Base-by-base conservation (phyloP, 1,140 invertebrate genomes). In the Cydia amplana region DNA sequence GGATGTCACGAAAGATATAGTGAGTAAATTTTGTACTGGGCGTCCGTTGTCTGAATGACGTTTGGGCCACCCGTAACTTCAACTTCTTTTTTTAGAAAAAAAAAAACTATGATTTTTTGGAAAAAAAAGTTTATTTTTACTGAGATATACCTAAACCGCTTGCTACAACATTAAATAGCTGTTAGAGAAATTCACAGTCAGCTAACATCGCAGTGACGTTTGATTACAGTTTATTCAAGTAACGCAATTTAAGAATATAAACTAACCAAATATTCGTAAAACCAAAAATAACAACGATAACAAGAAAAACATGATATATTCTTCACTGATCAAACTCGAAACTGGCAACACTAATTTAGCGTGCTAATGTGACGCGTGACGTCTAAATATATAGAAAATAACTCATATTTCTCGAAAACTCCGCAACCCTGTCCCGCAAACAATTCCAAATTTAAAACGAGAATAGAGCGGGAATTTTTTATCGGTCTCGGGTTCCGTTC, bases 361-460 rank as follows among this genome's bases (percentile, higher is more conserved):
- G 20, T 10, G 1, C 65, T 70, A 70, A 70, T 70, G n/a, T 70
- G 65, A 70, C 65, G 32, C 2, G 4, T 70, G 32, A 36, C 65
- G 18, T 36, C 32, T 40, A 40, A 70, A 36, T 43, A 43, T 70
- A 43, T 70, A 60, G 18, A 60, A 10, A n/a, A 70, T 70, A 70
- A 36, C 65, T 70, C 28, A 36, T 36, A 70, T 70, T 70, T 43
- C 28, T 36, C n/a, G 28, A 18, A 70, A 70, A 70, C n/a, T 70
- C n/a, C 32, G 28, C 64, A 67, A 36, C 65, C 28, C 32, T 65
- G 64, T 32, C 12, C 20, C 63, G 64, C 16, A 70, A 40, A 36
- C 65, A 36, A 70, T 70, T 43, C n/a, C n/a, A 70, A 70, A 36
- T 70, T 70, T 70, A 70, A 70, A 70, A 70, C 7, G 28, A 20